Base-by-base conservation (phyloP, 2,888 invertebrate genomes). In the Polyploca ridens region DNA sequence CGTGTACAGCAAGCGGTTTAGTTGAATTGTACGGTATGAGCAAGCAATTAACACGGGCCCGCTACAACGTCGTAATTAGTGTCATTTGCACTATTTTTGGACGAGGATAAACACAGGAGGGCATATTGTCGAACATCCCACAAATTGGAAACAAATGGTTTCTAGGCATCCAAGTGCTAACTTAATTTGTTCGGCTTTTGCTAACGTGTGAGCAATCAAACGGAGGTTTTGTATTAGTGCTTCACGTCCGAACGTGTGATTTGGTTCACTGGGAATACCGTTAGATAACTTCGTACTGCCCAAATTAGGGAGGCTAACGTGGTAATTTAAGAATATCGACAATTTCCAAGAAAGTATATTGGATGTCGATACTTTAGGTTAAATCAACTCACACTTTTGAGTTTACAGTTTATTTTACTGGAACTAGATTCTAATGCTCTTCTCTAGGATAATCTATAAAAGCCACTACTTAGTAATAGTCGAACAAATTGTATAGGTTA, bases 1-100 rank as follows among this genome's bases (percentile, higher is more conserved):
- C n/a, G 49, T 49, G n/a, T 60, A 16, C 19, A 8, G 41, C 16
- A 64, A 72, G 73, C 69, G 76, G 81, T 80, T 85, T 79, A 85
- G 79, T 82, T 74, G 81, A 87, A 88, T 86, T 85, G 85, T 83
- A 78, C 86, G 77, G 87, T 91, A 82, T 91, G 90, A 86, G 84
- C 85, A 89, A 89, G 73, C 82, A 69, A 90, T 94, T 93, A 94
- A 75, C 93, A 88, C 89, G 72, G 69, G 78, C 77, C 73, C 81
- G 91, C 89, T 82, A 92, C 84, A 88, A 77, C 70, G 74, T 78
- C 87, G 80, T 92, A 91, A 93, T 94, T 93, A 93, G 94, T 91
- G 91, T 91, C 93, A 90, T 93, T 93, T 87, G 91, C 91, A 92
- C 91, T 91, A 83, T 91, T 92, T 91, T 90, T 89, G 90, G 90